Base-by-base conservation (phyloP, 92 coral and sea anemone genomes). In the Epizoanthus scotinus region DNA sequence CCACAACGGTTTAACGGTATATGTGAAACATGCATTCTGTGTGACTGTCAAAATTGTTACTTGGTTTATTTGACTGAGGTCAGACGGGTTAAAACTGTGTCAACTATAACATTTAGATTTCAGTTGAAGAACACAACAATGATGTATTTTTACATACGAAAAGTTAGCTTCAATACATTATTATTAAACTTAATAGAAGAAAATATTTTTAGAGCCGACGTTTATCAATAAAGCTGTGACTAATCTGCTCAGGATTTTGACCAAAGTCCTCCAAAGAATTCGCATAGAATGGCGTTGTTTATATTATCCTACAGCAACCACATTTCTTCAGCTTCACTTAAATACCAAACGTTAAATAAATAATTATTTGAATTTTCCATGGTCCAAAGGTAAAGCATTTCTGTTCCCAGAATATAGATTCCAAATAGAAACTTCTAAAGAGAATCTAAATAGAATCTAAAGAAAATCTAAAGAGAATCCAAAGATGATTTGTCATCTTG, bases 71-170 rank as follows among this genome's bases (percentile, higher is more conserved):
- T 1, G 17, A 27, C 34, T 56, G 55, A 73, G 79, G 79, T 73
- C 79, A 73, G 53, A 73, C 64, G 25, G 31, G 79, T 73, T 55
- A 20, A 72, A 40, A n/a, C 49, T 70, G 9, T 54, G 14, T 3
- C 17, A 15, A 29, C 20, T 26, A n/a, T n/a, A 7, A 14, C 28
- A 0, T 29, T 56, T 47, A 73, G 1, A 38, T 64, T 73, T 56
- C 13, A 49, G 27, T 73, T 26, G n/a, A 4, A 19, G 15, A 52
- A 40, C 2, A 42, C n/a, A 70, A 70, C 21, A 2, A 9, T 47
- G 52, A 47, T 47, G 15, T 47, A 47, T 22, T 40, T 67, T 18
- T 31, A 29, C 44, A 17, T 24, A 20, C 17, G n/a, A 56, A 18
- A 27, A 53, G 26, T 71, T 28, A 27, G 25, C 12, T 73, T 53